Base-by-base conservation (phyloP, 2,888 invertebrate species). In the Empis stercorea region DNA sequence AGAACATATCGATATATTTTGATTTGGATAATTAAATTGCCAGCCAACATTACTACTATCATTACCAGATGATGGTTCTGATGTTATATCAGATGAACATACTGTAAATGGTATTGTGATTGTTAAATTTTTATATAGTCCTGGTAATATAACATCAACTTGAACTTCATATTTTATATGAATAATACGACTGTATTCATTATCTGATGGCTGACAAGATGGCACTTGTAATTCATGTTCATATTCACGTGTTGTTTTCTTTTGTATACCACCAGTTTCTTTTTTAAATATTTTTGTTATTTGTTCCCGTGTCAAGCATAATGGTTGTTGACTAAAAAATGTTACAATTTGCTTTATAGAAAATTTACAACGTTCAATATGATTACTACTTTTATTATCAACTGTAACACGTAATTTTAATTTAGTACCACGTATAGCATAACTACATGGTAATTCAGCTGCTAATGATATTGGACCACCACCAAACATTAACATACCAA, bases 361-460 rank as follows among this genome's bases (percentile, higher is more conserved):
- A 48, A 68, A 69, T 43, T 67, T 64, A 51, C 69, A 54, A 51
- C 67, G 69, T 41, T 68, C 68, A 14, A 68, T 65, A 54, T 66
- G 65, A 13, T 63, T 64, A 15, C 61, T 63, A 49, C 67, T 68
- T 45, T 63, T 61, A 52, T 68, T 68, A 39, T 59, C 61, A 10
- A 68, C 66, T 7, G 64, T 65, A 3, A 66, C 68, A 44, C 63
- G 63, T 10, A 68, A 58, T 17, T 59, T 57, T 6, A 67, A 50
- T 11, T 62, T 63, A 37, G 64, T 64, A 4, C 65, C 65, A 3
- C 63, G 62, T 27, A 65, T 58, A 14, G 61, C 62, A 50, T 59
- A 62, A 36, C 59, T 57, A 44, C 60, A 60, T 4, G 65, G 66
- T 44, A 68, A 41, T 42, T 62, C 55, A 1, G 67, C 64, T 39